Percentiles rank a stretch among this genome's conserved stretches.
Evolutionary conservation across 2,113 vertebrate species (phyloP).

Genomic region (Pholis gunnellus): DNA sequence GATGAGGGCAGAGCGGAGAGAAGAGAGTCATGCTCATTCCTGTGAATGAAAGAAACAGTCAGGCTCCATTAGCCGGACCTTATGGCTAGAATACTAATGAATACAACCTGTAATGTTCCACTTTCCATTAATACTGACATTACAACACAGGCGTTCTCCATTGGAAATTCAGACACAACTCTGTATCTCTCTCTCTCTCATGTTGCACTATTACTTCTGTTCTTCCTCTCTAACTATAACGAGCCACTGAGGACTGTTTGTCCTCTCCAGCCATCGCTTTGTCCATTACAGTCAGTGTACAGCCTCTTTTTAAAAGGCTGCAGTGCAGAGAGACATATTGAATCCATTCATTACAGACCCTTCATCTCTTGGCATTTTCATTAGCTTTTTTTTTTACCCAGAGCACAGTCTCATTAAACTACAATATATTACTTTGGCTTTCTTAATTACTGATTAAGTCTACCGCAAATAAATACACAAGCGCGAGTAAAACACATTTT

Average conservation of each 20-base stretch:
- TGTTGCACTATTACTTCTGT: conserved; percentile 15
- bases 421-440: conserved; percentile 18
- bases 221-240: conserved; percentile 37
- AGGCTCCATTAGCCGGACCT: conserved; percentile 46
- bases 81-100: conserved; percentile 38
- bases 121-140: conserved; percentile 19
- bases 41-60: conserved; percentile 60
- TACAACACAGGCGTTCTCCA: neutral
- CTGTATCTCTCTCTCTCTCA: conserved; percentile 5
- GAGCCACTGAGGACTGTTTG: conserved; percentile 33
- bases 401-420: conserved; percentile 17
- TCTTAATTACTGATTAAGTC: conserved; percentile 21
- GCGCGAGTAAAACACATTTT: conserved; percentile 13
- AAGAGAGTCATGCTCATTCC: conserved; percentile 51
- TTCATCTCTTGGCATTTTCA: conserved; percentile 49
- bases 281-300: conserved; percentile 40
- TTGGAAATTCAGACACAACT: conserved; percentile 31
- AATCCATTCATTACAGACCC: conserved; percentile 44
- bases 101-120: conserved; percentile 31
- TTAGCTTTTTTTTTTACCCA: conserved; percentile 32
- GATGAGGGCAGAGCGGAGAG: conserved; percentile 15
- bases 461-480: conserved; percentile 35
- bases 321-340: conserved; percentile 24
- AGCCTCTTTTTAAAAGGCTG: conserved; percentile 3
- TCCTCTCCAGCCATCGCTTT: conserved; percentile 45